Evolutionary conservation across 2,113 vertebrate species (phyloP), one percentile per base, ranked within the genome.

Genomic region (Ceratotherium simum): DNA sequence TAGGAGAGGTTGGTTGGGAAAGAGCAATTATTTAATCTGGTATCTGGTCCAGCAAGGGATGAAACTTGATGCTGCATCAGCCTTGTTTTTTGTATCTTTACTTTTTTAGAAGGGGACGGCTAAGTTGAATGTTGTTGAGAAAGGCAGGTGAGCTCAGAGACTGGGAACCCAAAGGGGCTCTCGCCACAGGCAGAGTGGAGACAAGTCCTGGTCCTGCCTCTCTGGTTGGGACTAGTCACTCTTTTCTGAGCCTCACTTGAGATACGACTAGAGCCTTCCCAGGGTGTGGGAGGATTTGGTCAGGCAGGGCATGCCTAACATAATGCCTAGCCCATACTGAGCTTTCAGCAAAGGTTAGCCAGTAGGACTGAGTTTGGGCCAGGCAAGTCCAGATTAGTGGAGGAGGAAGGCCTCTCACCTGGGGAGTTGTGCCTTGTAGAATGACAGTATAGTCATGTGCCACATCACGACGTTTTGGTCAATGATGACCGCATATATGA

Each of bases 251-350:
- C n/a, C 46, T 25, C 27, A 18, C 17, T 5, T 4, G 46, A 39
- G 29, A 16, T 25, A 1, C n/a, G 64, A 51, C 6, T 25, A 12
- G 92, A 58, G 3, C 60, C 42, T 72, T 29, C 29, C n/a, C 12
- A 8, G 27, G 27, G 18, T 12, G 3, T 42, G 75, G 81, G 42
- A 25, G 18, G 54, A 14, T n/a, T 6, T 2, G 9, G 69, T 36
- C 11, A 27, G 36, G 8, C 36, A 27, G 29, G 51, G 14, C 31
- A 12, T 46, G 31, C 29, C 65, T 80, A 1, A 42, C 12, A 10
- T 27, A 9, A 0, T 1, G 10, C 51, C 51, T 8, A 1, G 9
- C 33, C 39, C 4, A 10, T 25, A 14, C 2, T 0, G 25, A 46
- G 54, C 83, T 8, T 27, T 48, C n/a, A 13, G 11, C 39, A 75